Percentiles rank a stretch among this genome's conserved stretches.
Conservation (phyloP, 2,113 vertebrate species). For the Neofelis nebulosa region DNA sequence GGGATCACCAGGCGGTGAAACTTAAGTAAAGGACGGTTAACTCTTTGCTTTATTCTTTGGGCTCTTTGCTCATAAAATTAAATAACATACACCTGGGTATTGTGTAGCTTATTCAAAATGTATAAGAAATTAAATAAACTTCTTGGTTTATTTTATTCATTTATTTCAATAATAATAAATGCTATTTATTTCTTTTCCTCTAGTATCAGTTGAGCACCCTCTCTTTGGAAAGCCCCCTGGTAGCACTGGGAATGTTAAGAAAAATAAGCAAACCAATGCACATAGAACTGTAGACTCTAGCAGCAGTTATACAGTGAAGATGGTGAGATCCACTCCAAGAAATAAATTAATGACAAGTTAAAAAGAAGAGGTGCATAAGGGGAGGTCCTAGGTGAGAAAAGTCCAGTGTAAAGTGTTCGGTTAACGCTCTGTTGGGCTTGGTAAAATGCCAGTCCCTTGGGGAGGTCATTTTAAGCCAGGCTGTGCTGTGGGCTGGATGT, state of each 20-base stretch:
- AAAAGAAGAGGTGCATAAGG: not conserved
- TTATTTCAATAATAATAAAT: too few species aligned
- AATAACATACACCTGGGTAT: not conserved
- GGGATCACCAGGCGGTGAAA: not conserved
- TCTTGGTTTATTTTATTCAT: not conserved
- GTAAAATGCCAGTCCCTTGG: not conserved
- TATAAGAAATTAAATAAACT: not conserved
- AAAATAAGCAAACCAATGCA: not conserved
- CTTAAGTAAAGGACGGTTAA: not conserved
- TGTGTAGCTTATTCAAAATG: not conserved
- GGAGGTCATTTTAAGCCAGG: not conserved
- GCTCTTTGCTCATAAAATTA: not conserved
- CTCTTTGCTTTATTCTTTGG: not conserved
- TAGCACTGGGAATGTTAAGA: not conserved
- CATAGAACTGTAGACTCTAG: not conserved
- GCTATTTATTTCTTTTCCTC: not conserved
- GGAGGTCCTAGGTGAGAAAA: not conserved
- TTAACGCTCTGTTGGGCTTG: not conserved
- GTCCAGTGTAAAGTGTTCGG: not conserved
- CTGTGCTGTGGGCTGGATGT: not conserved
- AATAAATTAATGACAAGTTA: not conserved
- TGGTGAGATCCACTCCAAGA: not conserved
- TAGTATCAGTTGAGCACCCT: not conserved
- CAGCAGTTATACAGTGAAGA: not conserved
- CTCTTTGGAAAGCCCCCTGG: not conserved